Conservation (phyloP, 2,113 vertebrate genomes). For the Ochotona princeps region DNA sequence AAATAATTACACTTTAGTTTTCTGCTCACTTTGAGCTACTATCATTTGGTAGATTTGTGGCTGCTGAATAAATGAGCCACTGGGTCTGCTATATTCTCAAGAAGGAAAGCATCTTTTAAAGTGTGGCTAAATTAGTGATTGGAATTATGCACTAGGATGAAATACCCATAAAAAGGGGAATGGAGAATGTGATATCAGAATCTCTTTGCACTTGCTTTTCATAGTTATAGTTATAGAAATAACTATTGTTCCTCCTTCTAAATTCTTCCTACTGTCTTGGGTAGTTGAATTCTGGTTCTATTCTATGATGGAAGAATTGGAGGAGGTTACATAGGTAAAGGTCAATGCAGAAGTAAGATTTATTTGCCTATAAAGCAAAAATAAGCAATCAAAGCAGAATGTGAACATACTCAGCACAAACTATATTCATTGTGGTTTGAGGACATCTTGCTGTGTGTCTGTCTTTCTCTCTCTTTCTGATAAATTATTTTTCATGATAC, state of each 20-base stretch:
- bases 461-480: too few relatives aligned
- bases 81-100: background rate
- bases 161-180: background rate
- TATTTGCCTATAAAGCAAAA: too few relatives aligned
- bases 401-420: too few relatives aligned
- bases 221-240: background rate
- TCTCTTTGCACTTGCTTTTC: background rate
- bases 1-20: slow-evolving; percentile 43
- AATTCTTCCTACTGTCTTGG: background rate
- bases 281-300: too few relatives aligned
- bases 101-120: slow-evolving; percentile 44
- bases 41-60: slow-evolving; percentile 28
- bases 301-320: too few relatives aligned
- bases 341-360: too few relatives aligned
- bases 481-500: too few relatives aligned
- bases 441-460: too few relatives aligned
- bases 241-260: background rate
- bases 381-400: too few relatives aligned
- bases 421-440: too few relatives aligned
- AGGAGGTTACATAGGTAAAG: too few relatives aligned
- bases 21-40: slow-evolving; percentile 43
- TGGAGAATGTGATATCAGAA: background rate
- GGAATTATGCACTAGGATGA: background rate
- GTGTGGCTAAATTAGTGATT: background rate
- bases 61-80: slow-evolving; percentile 1